Evolutionary conservation across 1,140 invertebrate genomes (phyloP).

Genomic region (Homarus americanus): DNA sequence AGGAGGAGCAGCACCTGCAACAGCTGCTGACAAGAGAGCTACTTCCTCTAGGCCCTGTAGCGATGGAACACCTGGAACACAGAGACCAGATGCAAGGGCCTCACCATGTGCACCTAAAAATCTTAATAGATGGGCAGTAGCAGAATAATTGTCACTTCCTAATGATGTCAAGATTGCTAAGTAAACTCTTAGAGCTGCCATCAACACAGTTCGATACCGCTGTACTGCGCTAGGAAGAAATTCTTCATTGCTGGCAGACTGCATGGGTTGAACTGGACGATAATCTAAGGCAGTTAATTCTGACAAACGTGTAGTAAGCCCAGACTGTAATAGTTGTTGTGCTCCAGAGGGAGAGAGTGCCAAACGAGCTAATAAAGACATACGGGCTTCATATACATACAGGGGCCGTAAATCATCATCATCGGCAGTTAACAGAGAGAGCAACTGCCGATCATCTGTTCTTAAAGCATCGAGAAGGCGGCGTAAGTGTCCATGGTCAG

Average conservation of each 20-base stretch:
- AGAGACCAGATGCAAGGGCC: conserved; percentile 86
- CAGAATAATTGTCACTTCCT: conserved; percentile 88
- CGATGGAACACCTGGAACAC: conserved; percentile 81
- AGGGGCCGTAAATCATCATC: conserved; percentile 86
- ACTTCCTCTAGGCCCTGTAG: conserved; percentile 84
- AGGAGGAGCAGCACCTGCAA: conserved; percentile 86
- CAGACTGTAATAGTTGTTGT: conserved; percentile 86
- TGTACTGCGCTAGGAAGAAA: conserved; percentile 79
- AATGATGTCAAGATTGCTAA: conserved; percentile 89
- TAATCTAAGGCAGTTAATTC: conserved; percentile 88
- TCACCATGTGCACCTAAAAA: conserved; percentile 90
- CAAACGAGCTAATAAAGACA: conserved; percentile 88
- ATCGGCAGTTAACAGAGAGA: conserved; percentile 84
- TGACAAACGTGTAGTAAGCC: conserved; percentile 85
- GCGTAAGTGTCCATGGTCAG: conserved; percentile 86
- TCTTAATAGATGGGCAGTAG: conserved; percentile 83
- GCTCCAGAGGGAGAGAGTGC: conserved; percentile 86
- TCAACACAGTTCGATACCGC: conserved; percentile 84
- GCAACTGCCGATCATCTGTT: conserved; percentile 86
- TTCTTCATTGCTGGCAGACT: conserved; percentile 77
- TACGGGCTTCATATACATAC: conserved; percentile 93
- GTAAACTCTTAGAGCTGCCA: conserved; percentile 88
- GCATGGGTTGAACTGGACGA: conserved; percentile 84
- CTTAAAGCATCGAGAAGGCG: conserved; percentile 89
- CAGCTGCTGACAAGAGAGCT: conserved; percentile 86